A percentile compares a stretch with the other conserved stretches of the same genome.
Evolutionary conservation across 2,113 vertebrate genomes (phyloP).

Genomic region (Geococcyx californianus): DNA sequence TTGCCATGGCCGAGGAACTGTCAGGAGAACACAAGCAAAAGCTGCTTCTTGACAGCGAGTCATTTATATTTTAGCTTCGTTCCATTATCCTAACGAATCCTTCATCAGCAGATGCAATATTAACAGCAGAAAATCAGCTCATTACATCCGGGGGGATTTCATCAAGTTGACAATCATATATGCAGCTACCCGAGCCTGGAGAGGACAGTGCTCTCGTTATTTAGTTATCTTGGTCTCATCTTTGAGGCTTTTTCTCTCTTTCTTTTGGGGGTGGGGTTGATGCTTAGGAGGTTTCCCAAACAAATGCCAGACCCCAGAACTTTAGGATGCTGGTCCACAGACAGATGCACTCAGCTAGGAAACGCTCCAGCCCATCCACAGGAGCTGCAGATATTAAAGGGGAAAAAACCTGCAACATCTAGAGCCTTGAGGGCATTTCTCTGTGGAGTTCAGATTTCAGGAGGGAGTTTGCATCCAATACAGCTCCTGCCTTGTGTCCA

Average conservation of each 20-base stretch:
- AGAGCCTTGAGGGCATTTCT: neutral
- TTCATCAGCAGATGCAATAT: slow-evolving; percentile 99
- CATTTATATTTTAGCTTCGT: slow-evolving; percentile 99
- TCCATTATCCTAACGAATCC: slow-evolving; percentile 99
- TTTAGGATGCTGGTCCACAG: slow-evolving; percentile 84
- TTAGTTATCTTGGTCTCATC: slow-evolving; percentile 74
- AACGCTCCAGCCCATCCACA: slow-evolving; percentile 82
- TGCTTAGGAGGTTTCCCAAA: slow-evolving; percentile 76
- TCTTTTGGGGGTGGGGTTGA: neutral
- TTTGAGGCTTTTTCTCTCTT: slow-evolving; percentile 77
- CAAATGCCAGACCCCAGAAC: slow-evolving; percentile 85
- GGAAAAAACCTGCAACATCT: neutral
- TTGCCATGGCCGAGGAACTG: slow-evolving; percentile 85
- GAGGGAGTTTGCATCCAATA: neutral
- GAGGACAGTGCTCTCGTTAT: slow-evolving; percentile 75
- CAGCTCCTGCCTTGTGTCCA: neutral
- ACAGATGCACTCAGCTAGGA: slow-evolving; percentile 74
- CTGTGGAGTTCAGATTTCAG: neutral
- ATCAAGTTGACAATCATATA: slow-evolving; percentile 99
- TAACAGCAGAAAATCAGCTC: slow-evolving; percentile 99
- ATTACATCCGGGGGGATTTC: slow-evolving; percentile 99
- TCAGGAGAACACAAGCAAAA: slow-evolving; percentile 98
- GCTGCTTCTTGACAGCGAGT: slow-evolving; percentile 99
- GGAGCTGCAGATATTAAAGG: slow-evolving; percentile 79
- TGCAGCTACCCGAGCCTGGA: slow-evolving; percentile 89